Conservation (phyloP, 2,797 vertebrate genomes). For the Diceros bicornis region DNA sequence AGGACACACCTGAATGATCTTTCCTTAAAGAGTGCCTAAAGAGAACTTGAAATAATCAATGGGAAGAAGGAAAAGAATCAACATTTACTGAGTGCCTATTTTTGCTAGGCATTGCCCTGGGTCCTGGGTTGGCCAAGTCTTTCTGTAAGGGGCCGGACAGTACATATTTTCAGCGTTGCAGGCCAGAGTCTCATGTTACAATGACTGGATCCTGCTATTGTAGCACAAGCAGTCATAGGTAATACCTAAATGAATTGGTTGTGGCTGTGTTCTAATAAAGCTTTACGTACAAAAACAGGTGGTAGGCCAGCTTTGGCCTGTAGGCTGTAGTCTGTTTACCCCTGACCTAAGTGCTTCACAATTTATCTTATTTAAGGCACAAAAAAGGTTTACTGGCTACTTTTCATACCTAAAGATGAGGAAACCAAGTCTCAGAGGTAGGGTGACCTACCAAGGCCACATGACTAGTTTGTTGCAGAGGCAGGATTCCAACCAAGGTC, state of each 20-base stretch:
- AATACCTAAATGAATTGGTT: not conserved
- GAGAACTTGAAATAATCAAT: not conserved
- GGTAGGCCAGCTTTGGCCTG: not conserved
- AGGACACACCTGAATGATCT: not conserved
- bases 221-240: not conserved
- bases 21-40: not conserved
- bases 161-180: not conserved
- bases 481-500: not conserved
- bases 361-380: constrained; percentile 2
- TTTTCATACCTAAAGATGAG: not conserved
- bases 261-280: not conserved
- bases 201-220: not conserved
- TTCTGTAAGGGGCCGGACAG: not conserved
- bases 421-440: not conserved
- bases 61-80: not conserved
- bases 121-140: not conserved
- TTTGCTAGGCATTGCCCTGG: not conserved
- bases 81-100: not conserved
- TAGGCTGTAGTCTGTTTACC: not conserved
- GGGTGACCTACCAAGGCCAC: not conserved
- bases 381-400: not conserved
- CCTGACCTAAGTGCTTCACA: not conserved
- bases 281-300: not conserved
- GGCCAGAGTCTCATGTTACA: not conserved
- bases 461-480: not conserved